A percentile compares a stretch with the other conserved stretches of the same genome.
Evolutionary conservation across 2,888 invertebrate species (phyloP).

Genomic region (Tineola bisselliella): DNA sequence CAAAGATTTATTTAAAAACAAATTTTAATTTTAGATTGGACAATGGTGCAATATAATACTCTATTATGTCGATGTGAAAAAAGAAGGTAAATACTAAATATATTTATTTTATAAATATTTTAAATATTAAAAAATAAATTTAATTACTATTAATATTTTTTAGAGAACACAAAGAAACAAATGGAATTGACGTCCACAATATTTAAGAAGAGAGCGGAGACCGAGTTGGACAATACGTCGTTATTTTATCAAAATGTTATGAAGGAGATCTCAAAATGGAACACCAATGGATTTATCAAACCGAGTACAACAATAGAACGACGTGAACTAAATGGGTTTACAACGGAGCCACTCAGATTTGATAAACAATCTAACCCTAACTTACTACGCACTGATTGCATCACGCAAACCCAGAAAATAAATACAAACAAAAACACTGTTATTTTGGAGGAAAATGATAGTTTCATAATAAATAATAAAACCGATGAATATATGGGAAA

Average conservation of each 20-base stretch:
- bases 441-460: neutral
- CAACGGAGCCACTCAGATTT: neutral
- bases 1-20: no score
- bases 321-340: neutral
- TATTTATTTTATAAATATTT: no score
- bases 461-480: neutral
- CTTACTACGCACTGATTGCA: no score
- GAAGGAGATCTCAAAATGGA: slow-evolving; percentile 31
- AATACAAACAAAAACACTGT: neutral
- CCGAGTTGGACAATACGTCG: slow-evolving; percentile 25
- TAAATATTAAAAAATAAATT: no score
- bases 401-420: neutral
- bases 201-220: neutral
- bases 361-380: no score
- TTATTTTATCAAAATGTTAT: slow-evolving; percentile 33
- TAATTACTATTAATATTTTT: no score
- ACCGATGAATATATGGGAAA: neutral
- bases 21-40: slow-evolving; percentile 41
- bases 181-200: no score
- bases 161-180: neutral
- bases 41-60: slow-evolving; percentile 46
- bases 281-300: slow-evolving; percentile 13
- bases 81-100: slow-evolving; percentile 18
- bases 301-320: neutral
- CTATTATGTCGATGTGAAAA: slow-evolving; percentile 26